Evolutionary conservation across 1,140 invertebrate genomes (phyloP), one percentile per base, ranked within the genome.

Genomic region (Ceratosolen fusciceps): DNA sequence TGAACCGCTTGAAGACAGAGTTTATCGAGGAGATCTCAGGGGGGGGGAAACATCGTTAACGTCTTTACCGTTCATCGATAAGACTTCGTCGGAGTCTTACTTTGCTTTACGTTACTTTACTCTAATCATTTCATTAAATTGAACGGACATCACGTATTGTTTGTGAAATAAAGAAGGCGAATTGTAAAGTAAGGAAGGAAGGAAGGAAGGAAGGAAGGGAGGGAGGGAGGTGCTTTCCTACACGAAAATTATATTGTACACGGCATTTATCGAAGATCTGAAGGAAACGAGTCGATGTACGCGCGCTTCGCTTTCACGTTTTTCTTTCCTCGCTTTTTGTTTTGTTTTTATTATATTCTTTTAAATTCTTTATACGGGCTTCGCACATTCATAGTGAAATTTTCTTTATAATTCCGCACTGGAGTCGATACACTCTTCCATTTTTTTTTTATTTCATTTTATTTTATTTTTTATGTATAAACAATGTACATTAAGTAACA

Each of bases 401-500:
- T 74, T 71, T n/a, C n/a, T 60, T 34, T 54, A 80, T 74, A 80
- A 80, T 80, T 65, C 65, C 65, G 73, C 74, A 70, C 62, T 60
- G 65, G 68, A 65, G 68, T 12, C 24, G 24, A 72, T 7, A 77
- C 75, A 43, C 72, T 43, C 65, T 37, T 80, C 37, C 29, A 39
- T 67, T 74, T 70, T 77, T 37, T n/a, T n/a, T n/a, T n/a, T n/a
- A n/a, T n/a, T n/a, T n/a, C n/a, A n/a, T n/a, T n/a, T n/a, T n/a
- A n/a, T n/a, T n/a, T n/a, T n/a, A n/a, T n/a, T n/a, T n/a, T 77
- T 68, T 80, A 75, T 74, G 73, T 80, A 80, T 80, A 80, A 80
- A 80, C 78, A 80, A 80, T 80, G 72, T 80, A 80, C 73, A 80
- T 75, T 80, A 80, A 80, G 73, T 80, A 80, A 75, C 72, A 80